These are phyloP conservation scores for Heliornis fulica DNA, from an alignment of 2,113 vertebrate genomes.

Conservation along the genomic window DNA sequence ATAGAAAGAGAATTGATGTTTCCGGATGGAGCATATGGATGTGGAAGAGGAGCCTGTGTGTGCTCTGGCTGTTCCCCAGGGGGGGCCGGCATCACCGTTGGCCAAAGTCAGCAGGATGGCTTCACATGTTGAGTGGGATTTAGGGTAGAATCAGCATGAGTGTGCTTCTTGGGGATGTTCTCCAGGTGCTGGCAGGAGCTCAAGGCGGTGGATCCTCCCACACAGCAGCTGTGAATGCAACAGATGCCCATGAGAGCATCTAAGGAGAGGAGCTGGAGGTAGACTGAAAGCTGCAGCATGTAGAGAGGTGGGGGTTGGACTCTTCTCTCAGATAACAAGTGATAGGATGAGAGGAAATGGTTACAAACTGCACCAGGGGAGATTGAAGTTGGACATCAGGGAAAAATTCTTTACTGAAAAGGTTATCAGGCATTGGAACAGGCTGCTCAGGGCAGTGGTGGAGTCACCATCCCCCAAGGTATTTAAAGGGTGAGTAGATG, in stretches of 20 bases:
- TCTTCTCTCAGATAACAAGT: no score
- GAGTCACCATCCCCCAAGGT: no score
- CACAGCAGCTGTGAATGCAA: neutral
- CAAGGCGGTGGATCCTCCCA: neutral
- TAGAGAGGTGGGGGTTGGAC: no score
- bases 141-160: neutral
- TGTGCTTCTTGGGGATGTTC: neutral
- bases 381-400: no score
- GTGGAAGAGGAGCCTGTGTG: neutral
- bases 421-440: no score
- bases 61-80: neutral
- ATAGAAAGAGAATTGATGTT: conserved; percentile 58
- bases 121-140: neutral
- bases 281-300: neutral
- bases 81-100: neutral
- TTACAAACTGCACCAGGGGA: no score
- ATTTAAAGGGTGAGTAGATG: no score
- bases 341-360: no score
- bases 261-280: neutral
- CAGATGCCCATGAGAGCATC: neutral
- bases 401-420: no score
- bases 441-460: no score
- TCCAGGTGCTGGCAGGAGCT: neutral
- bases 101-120: neutral
- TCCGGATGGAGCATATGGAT: conserved; percentile 22